phyloP scores from a whole-genome alignment of 2,797 vertebrate genomes.

The Erpetoichthys calabaricus region DNA sequence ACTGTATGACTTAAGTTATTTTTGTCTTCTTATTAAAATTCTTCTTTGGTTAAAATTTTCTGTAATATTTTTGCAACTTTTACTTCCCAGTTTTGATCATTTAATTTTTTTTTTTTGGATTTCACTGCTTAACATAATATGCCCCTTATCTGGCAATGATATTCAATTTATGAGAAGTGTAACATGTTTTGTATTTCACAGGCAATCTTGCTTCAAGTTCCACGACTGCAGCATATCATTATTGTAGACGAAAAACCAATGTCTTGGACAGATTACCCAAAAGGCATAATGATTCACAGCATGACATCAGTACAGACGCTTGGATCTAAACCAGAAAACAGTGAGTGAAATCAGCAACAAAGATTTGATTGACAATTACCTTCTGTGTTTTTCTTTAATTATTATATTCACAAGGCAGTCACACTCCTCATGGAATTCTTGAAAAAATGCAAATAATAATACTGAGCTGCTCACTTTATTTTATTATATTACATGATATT shows the following conservation, averaged over 20 bases:
- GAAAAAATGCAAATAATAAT: background rate
- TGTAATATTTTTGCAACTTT: too few relatives aligned
- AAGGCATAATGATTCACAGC: conserved; percentile 69
- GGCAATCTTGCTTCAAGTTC: conserved; percentile 70
- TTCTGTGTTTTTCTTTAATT: conserved; percentile 1
- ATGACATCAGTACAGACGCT: conserved; percentile 77
- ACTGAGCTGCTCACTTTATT: too few relatives aligned
- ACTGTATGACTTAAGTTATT: too few relatives aligned
- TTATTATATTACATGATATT: too few relatives aligned
- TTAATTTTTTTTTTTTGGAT: too few relatives aligned
- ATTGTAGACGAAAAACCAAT: conserved; percentile 67
- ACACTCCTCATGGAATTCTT: background rate
- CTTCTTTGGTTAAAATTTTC: too few relatives aligned
- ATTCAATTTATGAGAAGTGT: too few relatives aligned
- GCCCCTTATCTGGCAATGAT: too few relatives aligned
- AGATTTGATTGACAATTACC: conserved; percentile 1
- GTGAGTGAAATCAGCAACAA: conserved; percentile 39
- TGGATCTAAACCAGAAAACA: conserved; percentile 49
- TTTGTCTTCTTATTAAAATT: too few relatives aligned
- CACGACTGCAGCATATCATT: conserved; percentile 68
- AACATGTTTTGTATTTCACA: conserved; percentile 22
- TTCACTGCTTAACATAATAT: too few relatives aligned
- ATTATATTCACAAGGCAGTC: background rate
- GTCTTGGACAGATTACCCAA: conserved; percentile 55
- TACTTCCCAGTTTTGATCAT: too few relatives aligned